A percentile compares a stretch with the other conserved stretches of the same genome.
Evolutionary conservation across 1,140 invertebrate species (phyloP).

Genomic region (Caligus rogercresseyi): DNA sequence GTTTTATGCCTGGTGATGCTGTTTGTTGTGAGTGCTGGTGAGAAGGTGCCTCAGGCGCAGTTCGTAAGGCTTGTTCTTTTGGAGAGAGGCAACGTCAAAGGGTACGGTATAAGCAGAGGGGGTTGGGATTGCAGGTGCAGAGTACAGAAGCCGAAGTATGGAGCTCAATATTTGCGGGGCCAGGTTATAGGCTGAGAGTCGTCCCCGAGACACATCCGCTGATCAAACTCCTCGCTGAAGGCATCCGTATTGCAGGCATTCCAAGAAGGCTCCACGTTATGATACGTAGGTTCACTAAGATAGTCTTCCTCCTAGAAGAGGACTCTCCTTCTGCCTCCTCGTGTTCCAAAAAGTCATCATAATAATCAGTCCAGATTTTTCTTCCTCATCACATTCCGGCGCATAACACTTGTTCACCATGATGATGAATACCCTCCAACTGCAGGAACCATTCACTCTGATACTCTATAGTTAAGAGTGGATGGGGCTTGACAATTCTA

Average conservation of each 20-base stretch:
- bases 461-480: too few relatives aligned
- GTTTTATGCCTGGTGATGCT: not conserved
- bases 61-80: too few relatives aligned
- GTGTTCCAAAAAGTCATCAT: constrained; percentile 46
- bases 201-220: constrained; percentile 2
- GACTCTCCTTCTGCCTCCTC: constrained; percentile 31
- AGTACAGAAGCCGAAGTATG: not conserved
- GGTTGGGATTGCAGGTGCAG: not conserved
- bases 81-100: constrained; percentile 6
- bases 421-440: constrained; percentile 45
- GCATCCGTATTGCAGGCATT: constrained; percentile 15
- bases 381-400: constrained; percentile 29
- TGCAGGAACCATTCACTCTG: too few relatives aligned
- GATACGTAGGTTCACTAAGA: constrained; percentile 24
- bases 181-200: not conserved
- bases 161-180: not conserved
- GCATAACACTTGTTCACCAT: constrained; percentile 34
- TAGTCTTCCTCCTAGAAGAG: constrained; percentile 2
- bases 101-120: not conserved
- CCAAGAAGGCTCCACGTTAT: constrained; percentile 24
- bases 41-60: too few relatives aligned
- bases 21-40: too few relatives aligned
- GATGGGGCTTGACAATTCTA: too few relatives aligned
- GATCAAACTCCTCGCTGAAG: constrained; percentile 19
- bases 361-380: constrained; percentile 35